phyloP scores from a whole-genome alignment of 2,888 invertebrate species.

The Rhagonycha fulva region DNA sequence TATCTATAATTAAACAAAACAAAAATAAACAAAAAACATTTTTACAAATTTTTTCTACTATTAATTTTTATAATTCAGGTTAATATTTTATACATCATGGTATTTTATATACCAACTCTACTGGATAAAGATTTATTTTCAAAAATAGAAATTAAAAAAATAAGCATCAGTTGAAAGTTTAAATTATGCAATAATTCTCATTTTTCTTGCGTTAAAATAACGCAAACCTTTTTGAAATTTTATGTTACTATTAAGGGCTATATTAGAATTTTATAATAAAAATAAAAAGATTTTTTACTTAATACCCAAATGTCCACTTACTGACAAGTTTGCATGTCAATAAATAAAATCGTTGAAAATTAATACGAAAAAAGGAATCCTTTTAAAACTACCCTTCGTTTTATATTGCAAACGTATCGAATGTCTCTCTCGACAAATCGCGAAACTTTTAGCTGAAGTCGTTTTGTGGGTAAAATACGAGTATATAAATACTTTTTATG shows the following conservation, averaged over 20 bases:
- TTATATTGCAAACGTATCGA: background rate
- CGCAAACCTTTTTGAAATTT: background rate
- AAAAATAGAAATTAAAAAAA: no score
- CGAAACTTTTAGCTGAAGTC: background rate
- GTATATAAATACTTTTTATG: background rate
- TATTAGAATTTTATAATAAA: background rate
- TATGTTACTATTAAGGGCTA: background rate
- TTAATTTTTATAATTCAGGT: no score
- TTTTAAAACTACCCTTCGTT: background rate
- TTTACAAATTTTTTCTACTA: no score
- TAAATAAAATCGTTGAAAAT: background rate
- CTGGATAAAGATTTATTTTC: no score
- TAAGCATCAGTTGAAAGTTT: no score
- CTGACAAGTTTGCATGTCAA: background rate
- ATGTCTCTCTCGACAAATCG: background rate
- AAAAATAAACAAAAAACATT: no score
- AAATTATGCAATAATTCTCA: no score
- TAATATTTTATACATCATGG: no score
- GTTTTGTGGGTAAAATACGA: background rate
- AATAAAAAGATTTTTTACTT: background rate
- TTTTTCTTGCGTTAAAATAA: no score
- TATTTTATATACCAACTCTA: no score
- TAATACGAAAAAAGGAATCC: background rate
- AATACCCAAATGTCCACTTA: background rate
- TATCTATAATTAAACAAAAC: no score